A percentile compares a stretch with the other conserved stretches of the same genome.
Conservation (phyloP, 2,797 vertebrate genomes). For the Perdix hodgsoniae region DNA sequence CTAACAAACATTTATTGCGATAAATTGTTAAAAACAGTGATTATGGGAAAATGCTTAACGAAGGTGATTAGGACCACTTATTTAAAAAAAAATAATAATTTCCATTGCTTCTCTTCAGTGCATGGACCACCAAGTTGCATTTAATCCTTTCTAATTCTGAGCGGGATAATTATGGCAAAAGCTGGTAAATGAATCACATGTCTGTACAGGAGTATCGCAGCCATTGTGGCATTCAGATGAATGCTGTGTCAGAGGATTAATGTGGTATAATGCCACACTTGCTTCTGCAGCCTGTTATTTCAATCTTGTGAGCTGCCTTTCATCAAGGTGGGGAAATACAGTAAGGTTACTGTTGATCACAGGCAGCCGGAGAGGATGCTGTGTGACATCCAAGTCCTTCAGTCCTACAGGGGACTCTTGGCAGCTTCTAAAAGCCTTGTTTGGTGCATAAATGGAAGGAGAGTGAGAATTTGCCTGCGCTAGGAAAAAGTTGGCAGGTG, state of each 20-base stretch:
- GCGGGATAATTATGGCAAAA: constrained; percentile 66
- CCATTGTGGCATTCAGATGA: constrained; percentile 55
- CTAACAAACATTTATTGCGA: constrained; percentile 20
- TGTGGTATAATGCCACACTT: background rate
- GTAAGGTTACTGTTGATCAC: constrained; percentile 51
- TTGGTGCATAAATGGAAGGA: constrained; percentile 41
- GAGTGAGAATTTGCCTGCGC: constrained; percentile 23
- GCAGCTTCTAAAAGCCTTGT: constrained; percentile 33
- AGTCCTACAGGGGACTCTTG: constrained; percentile 13
- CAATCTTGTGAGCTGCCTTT: constrained; percentile 59
- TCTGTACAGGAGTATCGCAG: constrained; percentile 58
- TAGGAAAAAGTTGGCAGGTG: constrained; percentile 66
- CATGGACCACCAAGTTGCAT: constrained; percentile 55
- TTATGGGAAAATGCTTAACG: constrained; percentile 21
- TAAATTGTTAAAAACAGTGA: constrained; percentile 33
- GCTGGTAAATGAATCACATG: constrained; percentile 70
- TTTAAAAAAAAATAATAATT: background rate
- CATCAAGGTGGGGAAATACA: constrained; percentile 61
- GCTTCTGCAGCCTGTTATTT: constrained; percentile 54
- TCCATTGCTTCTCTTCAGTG: constrained; percentile 11
- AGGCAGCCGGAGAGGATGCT: background rate
- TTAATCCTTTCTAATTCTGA: constrained; percentile 65
- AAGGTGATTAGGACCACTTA: constrained; percentile 41
- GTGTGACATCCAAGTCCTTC: constrained; percentile 61
- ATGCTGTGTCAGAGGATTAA: constrained; percentile 53